Conservation (phyloP, 1,140 invertebrate genomes). For the Cepaea nemoralis region DNA sequence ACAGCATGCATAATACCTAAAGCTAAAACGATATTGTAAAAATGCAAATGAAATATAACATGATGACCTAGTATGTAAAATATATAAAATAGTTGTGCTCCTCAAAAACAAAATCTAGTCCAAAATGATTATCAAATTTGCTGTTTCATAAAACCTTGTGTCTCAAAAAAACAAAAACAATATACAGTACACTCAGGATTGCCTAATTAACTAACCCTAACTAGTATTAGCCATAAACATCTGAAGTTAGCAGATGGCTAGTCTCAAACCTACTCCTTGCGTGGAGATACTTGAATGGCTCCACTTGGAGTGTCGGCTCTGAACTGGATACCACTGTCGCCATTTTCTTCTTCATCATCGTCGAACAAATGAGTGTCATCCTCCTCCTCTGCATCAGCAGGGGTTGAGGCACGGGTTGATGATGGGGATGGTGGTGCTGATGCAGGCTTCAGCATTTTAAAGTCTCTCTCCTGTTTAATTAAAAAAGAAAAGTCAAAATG, state of each 20-base stretch:
- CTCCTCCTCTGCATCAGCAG: conserved; percentile 75
- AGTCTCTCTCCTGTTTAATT: conserved; percentile 74
- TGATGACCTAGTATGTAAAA: too few species aligned
- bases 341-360: conserved; percentile 75
- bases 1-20: too few species aligned
- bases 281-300: background rate
- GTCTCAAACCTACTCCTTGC: background rate
- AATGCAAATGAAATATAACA: too few species aligned
- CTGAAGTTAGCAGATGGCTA: too few species aligned
- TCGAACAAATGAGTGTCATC: conserved; percentile 54
- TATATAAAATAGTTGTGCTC: too few species aligned
- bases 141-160: too few species aligned
- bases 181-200: too few species aligned
- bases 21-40: too few species aligned
- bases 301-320: conserved; percentile 4
- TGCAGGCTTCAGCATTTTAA: conserved; percentile 89
- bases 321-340: conserved; percentile 55
- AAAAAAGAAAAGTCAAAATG: background rate
- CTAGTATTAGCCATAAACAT: background rate
- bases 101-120: too few species aligned
- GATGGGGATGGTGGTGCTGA: conserved; percentile 93
- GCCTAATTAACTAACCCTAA: background rate
- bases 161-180: too few species aligned
- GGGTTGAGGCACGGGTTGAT: conserved; percentile 87
- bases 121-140: too few species aligned